A percentile compares a stretch with the other conserved stretches of the same genome.
Evolutionary conservation across 53 echinoderm and acorn worm genomes (phyloP).

Genomic region (Actinopyga echinites): DNA sequence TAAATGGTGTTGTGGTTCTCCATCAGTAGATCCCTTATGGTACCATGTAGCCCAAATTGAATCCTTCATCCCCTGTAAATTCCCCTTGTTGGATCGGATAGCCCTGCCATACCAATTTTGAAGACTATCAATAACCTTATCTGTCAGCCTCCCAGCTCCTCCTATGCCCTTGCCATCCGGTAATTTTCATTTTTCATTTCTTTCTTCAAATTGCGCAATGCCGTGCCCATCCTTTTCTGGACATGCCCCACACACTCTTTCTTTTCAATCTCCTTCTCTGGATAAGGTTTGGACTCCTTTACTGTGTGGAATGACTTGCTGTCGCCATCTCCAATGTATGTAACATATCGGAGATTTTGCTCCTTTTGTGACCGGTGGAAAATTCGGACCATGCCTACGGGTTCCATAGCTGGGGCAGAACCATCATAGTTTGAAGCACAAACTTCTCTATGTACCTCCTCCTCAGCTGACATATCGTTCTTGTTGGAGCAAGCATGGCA

Average conservation of each 20-base stretch:
- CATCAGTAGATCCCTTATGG: neutral
- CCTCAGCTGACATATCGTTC: neutral
- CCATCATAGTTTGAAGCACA: conserved; percentile 24
- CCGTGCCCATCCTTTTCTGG: conserved; percentile 37
- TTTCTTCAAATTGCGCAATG: conserved; percentile 21
- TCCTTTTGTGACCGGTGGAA: conserved; percentile 22
- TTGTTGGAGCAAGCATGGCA: neutral
- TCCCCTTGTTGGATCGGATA: neutral
- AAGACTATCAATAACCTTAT: conserved; percentile 1
- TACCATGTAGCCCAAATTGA: neutral
- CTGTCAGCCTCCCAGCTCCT: neutral
- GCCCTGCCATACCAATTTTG: conserved; percentile 26
- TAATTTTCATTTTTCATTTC: conserved; percentile 9
- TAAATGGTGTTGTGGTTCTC: neutral
- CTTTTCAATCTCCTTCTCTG: neutral
- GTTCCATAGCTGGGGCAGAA: conserved; percentile 51
- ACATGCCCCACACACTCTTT: conserved; percentile 51
- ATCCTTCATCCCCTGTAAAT: neutral
- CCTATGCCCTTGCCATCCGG: conserved; percentile 27
- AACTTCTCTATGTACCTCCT: neutral
- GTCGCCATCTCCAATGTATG: conserved; percentile 46
- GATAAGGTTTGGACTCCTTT: conserved; percentile 34
- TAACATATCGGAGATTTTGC: conserved; percentile 6
- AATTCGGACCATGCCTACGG: conserved; percentile 33
- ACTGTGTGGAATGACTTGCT: conserved; percentile 41